Evolutionary conservation across 1,140 invertebrate genomes (phyloP).

Genomic region (Lineus longissimus): DNA sequence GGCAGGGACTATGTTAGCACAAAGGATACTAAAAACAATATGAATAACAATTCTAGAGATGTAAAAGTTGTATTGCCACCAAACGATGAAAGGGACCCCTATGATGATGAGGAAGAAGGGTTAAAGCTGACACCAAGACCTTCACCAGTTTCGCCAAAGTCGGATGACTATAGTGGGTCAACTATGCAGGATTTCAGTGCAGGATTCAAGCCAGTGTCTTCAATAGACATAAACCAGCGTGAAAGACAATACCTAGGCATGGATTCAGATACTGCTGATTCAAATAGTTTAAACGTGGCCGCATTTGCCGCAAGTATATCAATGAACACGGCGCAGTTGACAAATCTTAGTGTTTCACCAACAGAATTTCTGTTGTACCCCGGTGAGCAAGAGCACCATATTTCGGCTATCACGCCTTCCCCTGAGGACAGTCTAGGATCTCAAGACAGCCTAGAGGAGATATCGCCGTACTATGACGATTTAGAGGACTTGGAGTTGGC

Average conservation of each 20-base stretch:
- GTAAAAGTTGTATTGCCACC: conserved; percentile 29
- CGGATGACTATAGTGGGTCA: no score
- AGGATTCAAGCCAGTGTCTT: no score
- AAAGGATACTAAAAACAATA: no score
- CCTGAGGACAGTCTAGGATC: conserved; percentile 41
- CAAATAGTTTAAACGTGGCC: conserved; percentile 41
- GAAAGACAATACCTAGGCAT: no score
- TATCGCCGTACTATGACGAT: conserved; percentile 22
- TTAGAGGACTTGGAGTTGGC: conserved; percentile 42
- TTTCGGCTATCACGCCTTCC: conserved; percentile 29
- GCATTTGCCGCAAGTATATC: conserved; percentile 51
- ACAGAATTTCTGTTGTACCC: conserved; percentile 35
- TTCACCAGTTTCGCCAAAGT: conserved; percentile 28
- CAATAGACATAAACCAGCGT: no score
- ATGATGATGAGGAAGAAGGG: conserved; percentile 4
- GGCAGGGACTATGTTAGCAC: no score
- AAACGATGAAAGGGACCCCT: conserved; percentile 32
- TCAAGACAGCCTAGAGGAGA: conserved; percentile 33
- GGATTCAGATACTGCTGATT: neutral
- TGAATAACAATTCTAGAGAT: no score
- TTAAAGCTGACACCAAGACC: conserved; percentile 24
- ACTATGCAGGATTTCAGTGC: no score
- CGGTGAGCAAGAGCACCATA: neutral
- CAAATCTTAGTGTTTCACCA: conserved; percentile 49
- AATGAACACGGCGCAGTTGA: conserved; percentile 48